A percentile compares a stretch with the other conserved stretches of the same genome.
Evolutionary conservation across 2,888 invertebrate genomes (phyloP).

Genomic region (Drosophila eohydei): DNA sequence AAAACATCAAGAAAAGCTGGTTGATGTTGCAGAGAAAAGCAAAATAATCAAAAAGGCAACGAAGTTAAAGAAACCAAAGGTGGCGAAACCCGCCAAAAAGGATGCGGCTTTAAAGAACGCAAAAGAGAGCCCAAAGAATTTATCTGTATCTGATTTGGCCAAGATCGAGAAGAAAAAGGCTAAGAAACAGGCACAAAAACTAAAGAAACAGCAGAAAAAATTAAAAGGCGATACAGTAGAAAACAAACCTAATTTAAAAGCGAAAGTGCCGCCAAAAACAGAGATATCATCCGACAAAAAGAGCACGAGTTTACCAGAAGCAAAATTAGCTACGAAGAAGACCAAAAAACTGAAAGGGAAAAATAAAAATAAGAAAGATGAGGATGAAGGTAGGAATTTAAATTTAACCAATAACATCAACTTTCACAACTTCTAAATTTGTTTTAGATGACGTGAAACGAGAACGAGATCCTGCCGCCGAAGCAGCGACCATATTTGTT

Average conservation of each 20-base stretch:
- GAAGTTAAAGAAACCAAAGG: constrained; percentile 37
- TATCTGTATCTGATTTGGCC: constrained; percentile 49
- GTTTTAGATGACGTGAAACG: constrained; percentile 45
- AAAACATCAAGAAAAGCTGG: constrained; percentile 30
- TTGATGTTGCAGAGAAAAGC: constrained; percentile 35
- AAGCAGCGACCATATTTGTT: constrained; percentile 82
- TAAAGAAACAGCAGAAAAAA: constrained; percentile 63
- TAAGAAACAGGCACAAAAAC: constrained; percentile 74
- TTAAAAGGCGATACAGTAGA: not conserved
- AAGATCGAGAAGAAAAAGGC: constrained; percentile 76
- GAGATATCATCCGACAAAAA: constrained; percentile 3
- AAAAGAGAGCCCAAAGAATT: constrained; percentile 32
- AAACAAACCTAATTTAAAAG: not conserved
- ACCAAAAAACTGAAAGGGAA: constrained; percentile 34
- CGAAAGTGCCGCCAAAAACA: not conserved
- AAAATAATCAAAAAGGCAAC: constrained; percentile 50
- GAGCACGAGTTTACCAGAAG: constrained; percentile 7
- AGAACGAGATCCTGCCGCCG: constrained; percentile 56
- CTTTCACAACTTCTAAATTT: not conserved
- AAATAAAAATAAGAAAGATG: constrained; percentile 29
- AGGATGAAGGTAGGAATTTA: constrained; percentile 43
- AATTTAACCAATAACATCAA: too few relatives aligned
- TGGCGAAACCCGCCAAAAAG: constrained; percentile 1
- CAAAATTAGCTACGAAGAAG: constrained; percentile 19
- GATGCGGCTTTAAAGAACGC: constrained; percentile 15